Conservation (phyloP, 2,113 vertebrate species). For the Geococcyx californianus region DNA sequence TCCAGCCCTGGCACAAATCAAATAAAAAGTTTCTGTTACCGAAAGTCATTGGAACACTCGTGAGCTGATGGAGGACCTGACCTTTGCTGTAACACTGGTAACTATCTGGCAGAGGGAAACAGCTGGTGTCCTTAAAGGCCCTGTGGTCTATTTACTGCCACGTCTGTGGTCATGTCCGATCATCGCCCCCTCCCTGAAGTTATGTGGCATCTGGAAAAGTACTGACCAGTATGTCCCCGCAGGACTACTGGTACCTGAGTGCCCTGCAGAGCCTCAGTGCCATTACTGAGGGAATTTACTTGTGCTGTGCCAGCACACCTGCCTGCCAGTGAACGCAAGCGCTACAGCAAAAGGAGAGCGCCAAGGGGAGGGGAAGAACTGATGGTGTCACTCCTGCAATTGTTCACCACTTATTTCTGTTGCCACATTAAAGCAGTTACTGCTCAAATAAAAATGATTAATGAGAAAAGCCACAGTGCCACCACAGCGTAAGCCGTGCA, state of each 20-base stretch:
- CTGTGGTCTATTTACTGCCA: not conserved
- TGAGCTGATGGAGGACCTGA: not conserved
- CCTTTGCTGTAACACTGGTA: not conserved
- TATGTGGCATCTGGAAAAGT: not conserved
- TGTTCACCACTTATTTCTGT: not conserved
- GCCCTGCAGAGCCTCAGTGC: not conserved
- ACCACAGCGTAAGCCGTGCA: rapidly evolving
- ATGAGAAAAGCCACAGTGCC: not conserved
- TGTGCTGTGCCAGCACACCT: not conserved
- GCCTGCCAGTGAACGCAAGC: not conserved
- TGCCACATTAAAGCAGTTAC: not conserved
- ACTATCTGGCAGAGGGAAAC: not conserved
- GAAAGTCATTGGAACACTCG: not conserved
- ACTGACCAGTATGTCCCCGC: not conserved
- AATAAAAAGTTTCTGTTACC: not conserved
- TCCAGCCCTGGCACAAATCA: not conserved
- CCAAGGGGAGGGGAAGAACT: not conserved
- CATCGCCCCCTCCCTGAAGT: not conserved
- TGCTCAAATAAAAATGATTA: not conserved
- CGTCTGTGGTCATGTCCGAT: rapidly evolving
- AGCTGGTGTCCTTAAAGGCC: not conserved
- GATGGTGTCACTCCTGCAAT: not conserved
- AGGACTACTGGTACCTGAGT: not conserved
- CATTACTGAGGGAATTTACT: not conserved
- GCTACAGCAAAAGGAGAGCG: not conserved